Conservation (phyloP, 2,797 vertebrate species). For the Parotocinclus haroldoi region DNA sequence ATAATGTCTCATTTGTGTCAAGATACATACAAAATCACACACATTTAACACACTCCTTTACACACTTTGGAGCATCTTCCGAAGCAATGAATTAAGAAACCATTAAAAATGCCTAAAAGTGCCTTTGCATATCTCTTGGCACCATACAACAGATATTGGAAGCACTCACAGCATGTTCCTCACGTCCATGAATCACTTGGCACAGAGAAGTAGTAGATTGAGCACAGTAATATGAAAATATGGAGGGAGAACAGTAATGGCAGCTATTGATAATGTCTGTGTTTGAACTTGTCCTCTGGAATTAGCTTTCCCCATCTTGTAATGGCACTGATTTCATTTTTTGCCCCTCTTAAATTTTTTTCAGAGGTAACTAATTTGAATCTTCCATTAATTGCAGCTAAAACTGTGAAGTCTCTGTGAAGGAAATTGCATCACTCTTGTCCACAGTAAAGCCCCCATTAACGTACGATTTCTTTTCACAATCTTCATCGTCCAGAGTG, state of each 20-base stretch:
- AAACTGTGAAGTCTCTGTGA: slow-evolving; percentile 97
- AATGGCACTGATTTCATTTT: slow-evolving; percentile 56
- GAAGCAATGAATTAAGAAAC: slow-evolving; percentile 33
- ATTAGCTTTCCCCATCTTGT: slow-evolving; percentile 44
- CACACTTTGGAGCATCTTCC: slow-evolving; percentile 24
- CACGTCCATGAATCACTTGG: slow-evolving; percentile 31
- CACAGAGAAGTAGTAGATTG: slow-evolving; percentile 33
- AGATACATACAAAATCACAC: slow-evolving; percentile 33
- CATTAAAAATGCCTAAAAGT: slow-evolving; percentile 44
- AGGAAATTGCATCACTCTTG: slow-evolving; percentile 93
- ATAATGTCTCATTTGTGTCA: slow-evolving; percentile 24
- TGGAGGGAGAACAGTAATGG: slow-evolving; percentile 46
- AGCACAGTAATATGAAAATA: slow-evolving; percentile 49
- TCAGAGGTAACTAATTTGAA: slow-evolving; percentile 11
- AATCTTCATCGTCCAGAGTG: slow-evolving; percentile 78
- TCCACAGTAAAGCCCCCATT: slow-evolving; percentile 94
- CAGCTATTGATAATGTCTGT: slow-evolving; percentile 66
- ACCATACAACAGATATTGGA: slow-evolving; percentile 63
- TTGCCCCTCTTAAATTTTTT: slow-evolving; percentile 40
- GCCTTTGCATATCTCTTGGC: slow-evolving; percentile 60
- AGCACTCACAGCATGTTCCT: slow-evolving; percentile 59
- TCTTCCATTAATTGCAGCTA: slow-evolving; percentile 59
- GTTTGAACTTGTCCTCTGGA: slow-evolving; percentile 49
- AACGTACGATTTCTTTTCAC: slow-evolving; percentile 89
- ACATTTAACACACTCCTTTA: slow-evolving; percentile 7